A percentile compares a stretch with the other conserved stretches of the same genome.
Conservation (phyloP, 2,113 vertebrate genomes). For the Colistium nudipinnis region DNA sequence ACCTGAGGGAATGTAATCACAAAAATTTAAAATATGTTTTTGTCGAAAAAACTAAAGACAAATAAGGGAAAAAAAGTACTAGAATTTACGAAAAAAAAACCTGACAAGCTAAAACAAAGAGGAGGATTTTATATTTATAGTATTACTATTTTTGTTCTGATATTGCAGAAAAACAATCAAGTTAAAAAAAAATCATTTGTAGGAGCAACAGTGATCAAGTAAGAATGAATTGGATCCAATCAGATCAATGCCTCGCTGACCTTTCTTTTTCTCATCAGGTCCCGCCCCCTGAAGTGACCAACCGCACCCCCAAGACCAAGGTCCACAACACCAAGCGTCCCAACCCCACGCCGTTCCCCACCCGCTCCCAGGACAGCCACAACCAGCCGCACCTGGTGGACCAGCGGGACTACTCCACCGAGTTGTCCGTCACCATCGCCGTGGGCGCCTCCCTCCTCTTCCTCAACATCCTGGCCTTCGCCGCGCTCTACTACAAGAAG, state of each 20-base stretch:
- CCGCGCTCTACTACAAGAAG: conserved; percentile 98
- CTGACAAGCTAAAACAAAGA: conserved; percentile 64
- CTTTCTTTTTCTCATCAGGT: conserved; percentile 70
- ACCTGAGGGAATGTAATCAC: conserved; percentile 50
- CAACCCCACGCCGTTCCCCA: conserved; percentile 93
- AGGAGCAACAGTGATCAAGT: too few species aligned
- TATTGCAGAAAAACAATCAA: conserved; percentile 74
- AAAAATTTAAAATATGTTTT: conserved; percentile 57
- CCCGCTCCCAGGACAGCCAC: conserved; percentile 91
- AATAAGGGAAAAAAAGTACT: conserved; percentile 33
- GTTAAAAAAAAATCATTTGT: conserved; percentile 64
- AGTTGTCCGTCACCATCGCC: conserved; percentile 96
- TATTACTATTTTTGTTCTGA: conserved; percentile 65
- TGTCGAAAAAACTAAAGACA: conserved; percentile 64
- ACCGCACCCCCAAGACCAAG: conserved; percentile 90
- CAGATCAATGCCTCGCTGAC: too few species aligned
- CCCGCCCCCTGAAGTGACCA: conserved; percentile 92
- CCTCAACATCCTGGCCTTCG: conserved; percentile 97
- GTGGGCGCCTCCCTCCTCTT: conserved; percentile 97
- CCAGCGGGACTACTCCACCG: conserved; percentile 98
- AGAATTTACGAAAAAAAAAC: conserved; percentile 61
- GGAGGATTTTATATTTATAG: conserved; percentile 62
- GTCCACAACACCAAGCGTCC: conserved; percentile 85
- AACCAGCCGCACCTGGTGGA: conserved; percentile 96
- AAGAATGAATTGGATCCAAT: too few species aligned